Evolutionary conservation across 2,797 vertebrate species (phyloP).

Genomic region (Myiotriccus ornatus): DNA sequence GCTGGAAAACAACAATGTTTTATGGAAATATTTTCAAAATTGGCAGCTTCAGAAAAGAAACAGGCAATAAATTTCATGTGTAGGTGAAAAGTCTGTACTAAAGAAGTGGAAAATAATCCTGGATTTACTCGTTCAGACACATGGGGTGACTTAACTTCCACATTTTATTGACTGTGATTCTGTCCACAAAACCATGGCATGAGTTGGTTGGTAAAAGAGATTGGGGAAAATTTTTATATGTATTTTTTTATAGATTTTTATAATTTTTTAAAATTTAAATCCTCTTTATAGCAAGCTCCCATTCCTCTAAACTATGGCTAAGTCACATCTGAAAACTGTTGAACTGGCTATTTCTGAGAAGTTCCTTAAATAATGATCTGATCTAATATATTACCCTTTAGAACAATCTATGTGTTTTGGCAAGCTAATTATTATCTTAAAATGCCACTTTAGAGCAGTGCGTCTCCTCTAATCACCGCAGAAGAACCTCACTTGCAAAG

Average conservation of each 20-base stretch:
- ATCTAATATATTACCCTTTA: not conserved
- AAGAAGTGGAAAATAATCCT: not conserved
- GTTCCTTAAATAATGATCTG: not conserved
- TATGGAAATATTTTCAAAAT: not conserved
- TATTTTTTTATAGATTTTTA: not conserved
- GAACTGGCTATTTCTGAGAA: not conserved
- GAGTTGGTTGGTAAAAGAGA: not conserved
- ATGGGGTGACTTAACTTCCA: not conserved
- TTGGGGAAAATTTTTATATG: not conserved
- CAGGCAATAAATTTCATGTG: not conserved
- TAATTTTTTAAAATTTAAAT: not conserved
- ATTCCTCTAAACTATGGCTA: not conserved
- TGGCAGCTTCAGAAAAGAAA: not conserved
- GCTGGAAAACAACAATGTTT: not conserved
- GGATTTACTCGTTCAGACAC: not conserved
- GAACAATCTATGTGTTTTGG: not conserved
- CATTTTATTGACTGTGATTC: not conserved
- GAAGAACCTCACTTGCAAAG: not conserved
- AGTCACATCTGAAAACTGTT: not conserved
- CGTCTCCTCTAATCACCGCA: not conserved
- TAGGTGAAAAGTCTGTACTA: not conserved
- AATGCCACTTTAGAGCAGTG: not conserved
- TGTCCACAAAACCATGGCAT: not conserved
- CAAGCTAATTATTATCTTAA: not conserved
- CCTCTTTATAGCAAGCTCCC: not conserved